Evolutionary conservation across 2,113 vertebrate species (phyloP), one percentile per base, ranked within the genome.

Genomic region (Oncorhynchus mykiss): DNA sequence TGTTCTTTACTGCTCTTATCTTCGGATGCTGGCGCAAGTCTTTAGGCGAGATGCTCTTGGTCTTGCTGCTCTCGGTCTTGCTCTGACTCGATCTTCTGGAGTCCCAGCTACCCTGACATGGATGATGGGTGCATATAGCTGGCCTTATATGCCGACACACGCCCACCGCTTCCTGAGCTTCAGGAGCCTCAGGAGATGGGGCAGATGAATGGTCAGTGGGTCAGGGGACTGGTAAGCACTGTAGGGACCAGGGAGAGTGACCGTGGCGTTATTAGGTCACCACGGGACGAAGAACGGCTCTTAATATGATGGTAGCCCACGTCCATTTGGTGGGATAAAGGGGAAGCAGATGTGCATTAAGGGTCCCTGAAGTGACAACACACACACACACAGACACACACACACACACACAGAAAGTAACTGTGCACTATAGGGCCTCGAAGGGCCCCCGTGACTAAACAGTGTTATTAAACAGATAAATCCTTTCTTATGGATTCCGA

Each of bases 391-490:
- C 80, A 65, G 20, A 67, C 70, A 78, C 78, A 86, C 80, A 65
- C 27, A 64, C 60, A n/a, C 57, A 16, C 60, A 22, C 60, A 64
- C 22, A 64, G 60, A 77, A 65, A 29, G 80, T 64, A 4, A 51
- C 64, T 75, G 80, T 80, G 76, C 59, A 85, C 91, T 88, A 90
- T 80, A 75, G 77, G 75, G 80, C 84, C 88, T 85, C 27, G 80
- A 60, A 18, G 3, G 9, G 3, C 1, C 9, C 24, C 25, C 6
- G n/a, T 29, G 12, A 25, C 25, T 29, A 18, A 18, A 51, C 49
- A 54, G 59, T 24, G 59, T 62, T 90, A 92, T 90, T 89, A 90
- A 91, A 91, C 78, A 85, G 78, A 91, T 90, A 90, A 92, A 91
- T 91, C 89, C 16, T 64, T 29, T 29, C 76, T 90, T 90, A 91